Percentiles rank a stretch among this genome's conserved stretches.
Evolutionary conservation across 2,888 invertebrate species (phyloP).

Genomic region (Polydrusus cervinus): DNA sequence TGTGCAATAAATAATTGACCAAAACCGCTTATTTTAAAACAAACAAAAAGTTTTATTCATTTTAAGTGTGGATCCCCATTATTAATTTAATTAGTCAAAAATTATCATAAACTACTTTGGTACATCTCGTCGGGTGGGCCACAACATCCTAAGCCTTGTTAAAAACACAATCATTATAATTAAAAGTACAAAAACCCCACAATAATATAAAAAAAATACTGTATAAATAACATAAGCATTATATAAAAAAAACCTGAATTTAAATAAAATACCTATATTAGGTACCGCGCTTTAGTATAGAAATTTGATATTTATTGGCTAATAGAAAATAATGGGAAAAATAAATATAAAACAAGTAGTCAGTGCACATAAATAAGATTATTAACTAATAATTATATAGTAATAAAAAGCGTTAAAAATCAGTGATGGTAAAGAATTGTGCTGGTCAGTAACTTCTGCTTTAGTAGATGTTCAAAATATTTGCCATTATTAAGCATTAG

Average conservation of each 20-base stretch:
- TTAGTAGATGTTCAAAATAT: no score
- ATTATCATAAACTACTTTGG: constrained; percentile 23
- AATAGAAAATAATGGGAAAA: constrained; percentile 12
- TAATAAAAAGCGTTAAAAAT: no score
- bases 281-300: constrained; percentile 19
- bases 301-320: constrained; percentile 19
- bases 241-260: constrained; percentile 35
- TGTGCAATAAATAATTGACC: no score
- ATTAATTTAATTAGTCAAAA: constrained; percentile 19
- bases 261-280: constrained; percentile 42
- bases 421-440: no score
- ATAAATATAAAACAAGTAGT: constrained; percentile 30
- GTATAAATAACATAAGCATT: constrained; percentile 37
- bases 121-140: constrained; percentile 26
- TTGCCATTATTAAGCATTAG: no score
- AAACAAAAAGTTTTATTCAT: not conserved
- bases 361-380: constrained; percentile 15
- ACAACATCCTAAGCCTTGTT: not conserved
- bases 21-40: no score
- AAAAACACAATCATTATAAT: constrained; percentile 19
- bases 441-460: no score
- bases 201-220: constrained; percentile 24
- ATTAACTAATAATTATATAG: not conserved
- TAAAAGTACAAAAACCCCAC: constrained; percentile 22
- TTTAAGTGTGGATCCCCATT: constrained; percentile 1